Evolutionary conservation across 2,888 invertebrate species (phyloP).

Genomic region (Papilio protenor): DNA sequence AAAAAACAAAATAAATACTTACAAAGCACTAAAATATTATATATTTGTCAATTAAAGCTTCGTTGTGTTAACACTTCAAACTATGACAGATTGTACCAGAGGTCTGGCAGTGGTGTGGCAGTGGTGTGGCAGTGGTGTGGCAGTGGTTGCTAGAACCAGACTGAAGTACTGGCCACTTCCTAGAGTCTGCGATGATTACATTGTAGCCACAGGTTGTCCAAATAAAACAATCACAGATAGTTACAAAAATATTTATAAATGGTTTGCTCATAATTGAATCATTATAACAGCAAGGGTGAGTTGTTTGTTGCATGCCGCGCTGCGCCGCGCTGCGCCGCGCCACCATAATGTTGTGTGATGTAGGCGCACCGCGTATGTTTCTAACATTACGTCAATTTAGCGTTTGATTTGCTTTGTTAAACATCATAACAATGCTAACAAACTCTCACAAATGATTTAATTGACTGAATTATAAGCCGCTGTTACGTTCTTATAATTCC

Average conservation of each 20-base stretch:
- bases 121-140: not conserved
- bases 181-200: not conserved
- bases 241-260: not conserved
- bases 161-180: not conserved
- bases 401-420: not conserved
- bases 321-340: not conserved
- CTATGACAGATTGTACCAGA: not conserved
- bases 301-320: not conserved
- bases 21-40: not conserved
- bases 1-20: not conserved
- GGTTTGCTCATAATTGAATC: constrained; percentile 1
- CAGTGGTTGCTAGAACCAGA: not conserved
- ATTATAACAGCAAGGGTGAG: not conserved
- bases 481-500: not conserved
- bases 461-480: not conserved
- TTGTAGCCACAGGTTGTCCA: not conserved
- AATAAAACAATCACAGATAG: not conserved
- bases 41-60: too few relatives aligned
- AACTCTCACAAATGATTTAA: not conserved
- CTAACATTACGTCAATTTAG: not conserved
- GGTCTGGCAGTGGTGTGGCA: not conserved
- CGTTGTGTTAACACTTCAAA: too few relatives aligned
- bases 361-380: not conserved
- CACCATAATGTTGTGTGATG: not conserved
- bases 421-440: not conserved